phyloP scores from a whole-genome alignment of 2,113 vertebrate genomes.

The Carettochelys insculpta region DNA sequence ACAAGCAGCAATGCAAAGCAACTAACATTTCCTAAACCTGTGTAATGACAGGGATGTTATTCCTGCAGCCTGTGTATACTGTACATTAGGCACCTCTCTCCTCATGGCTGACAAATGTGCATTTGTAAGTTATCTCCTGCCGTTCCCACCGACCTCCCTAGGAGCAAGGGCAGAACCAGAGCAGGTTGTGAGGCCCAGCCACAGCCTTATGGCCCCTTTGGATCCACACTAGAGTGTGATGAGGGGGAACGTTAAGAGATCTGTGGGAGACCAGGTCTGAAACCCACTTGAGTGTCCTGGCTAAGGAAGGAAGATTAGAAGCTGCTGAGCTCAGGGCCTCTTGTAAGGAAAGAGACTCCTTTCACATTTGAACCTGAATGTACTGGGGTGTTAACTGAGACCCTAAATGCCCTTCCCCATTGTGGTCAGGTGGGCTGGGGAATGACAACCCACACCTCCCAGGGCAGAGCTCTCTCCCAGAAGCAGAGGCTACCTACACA shows the following conservation, averaged over 20 bases:
- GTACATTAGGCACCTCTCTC: neutral
- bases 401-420: neutral
- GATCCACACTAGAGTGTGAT: neutral
- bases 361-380: too few species aligned
- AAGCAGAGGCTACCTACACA: neutral
- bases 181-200: neutral
- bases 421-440: neutral
- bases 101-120: neutral
- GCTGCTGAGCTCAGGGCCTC: neutral
- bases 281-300: neutral
- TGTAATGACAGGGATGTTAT: neutral
- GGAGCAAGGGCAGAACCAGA: neutral
- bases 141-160: neutral
- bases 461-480: neutral
- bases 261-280: neutral
- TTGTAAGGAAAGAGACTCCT: neutral
- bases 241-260: neutral
- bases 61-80: neutral
- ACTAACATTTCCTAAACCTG: neutral
- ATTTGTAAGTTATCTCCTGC: neutral
- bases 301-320: neutral
- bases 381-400: neutral
- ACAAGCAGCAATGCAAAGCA: neutral
- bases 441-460: neutral
- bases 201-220: neutral